phyloP scores from a whole-genome alignment of 1,140 invertebrate species.

The Drosophila seguyi region DNA sequence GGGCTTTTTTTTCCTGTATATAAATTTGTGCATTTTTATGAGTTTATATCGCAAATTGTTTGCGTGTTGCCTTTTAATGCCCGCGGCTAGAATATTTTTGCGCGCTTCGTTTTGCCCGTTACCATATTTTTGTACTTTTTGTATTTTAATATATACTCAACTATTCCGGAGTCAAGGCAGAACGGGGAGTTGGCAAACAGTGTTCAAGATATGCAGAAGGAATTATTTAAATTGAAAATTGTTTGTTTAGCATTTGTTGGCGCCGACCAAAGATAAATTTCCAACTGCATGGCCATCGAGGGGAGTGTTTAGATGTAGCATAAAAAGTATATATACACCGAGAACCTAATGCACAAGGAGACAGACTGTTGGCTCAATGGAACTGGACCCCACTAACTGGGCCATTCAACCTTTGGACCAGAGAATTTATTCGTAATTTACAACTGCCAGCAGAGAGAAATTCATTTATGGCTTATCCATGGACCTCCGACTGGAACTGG shows the following conservation, averaged over 20 bases:
- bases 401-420: conserved; percentile 24
- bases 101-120: conserved; percentile 25
- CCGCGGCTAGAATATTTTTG: conserved; percentile 62
- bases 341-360: conserved; percentile 18
- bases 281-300: conserved; percentile 23
- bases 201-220: conserved; percentile 58
- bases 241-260: conserved; percentile 70
- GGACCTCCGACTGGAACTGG: conserved; percentile 12
- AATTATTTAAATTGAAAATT: conserved; percentile 80
- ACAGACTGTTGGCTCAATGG: conserved; percentile 5
- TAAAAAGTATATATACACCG: conserved; percentile 18
- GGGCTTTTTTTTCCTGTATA: conserved; percentile 30
- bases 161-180: conserved; percentile 28
- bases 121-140: conserved; percentile 27
- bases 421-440: conserved; percentile 34
- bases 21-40: conserved; percentile 63
- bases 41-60: conserved; percentile 74
- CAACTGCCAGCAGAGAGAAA: conserved; percentile 29
- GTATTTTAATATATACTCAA: conserved; percentile 66
- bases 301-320: conserved; percentile 28
- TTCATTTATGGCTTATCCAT: conserved; percentile 42
- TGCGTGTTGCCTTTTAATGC: conserved; percentile 68
- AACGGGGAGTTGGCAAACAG: conserved; percentile 19
- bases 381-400: conserved; percentile 12
- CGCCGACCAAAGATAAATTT: conserved; percentile 60